Evolutionary conservation across 35 echinoderm and acorn worm species (phyloP).

Genomic region (Ophiothrix spiculata): DNA sequence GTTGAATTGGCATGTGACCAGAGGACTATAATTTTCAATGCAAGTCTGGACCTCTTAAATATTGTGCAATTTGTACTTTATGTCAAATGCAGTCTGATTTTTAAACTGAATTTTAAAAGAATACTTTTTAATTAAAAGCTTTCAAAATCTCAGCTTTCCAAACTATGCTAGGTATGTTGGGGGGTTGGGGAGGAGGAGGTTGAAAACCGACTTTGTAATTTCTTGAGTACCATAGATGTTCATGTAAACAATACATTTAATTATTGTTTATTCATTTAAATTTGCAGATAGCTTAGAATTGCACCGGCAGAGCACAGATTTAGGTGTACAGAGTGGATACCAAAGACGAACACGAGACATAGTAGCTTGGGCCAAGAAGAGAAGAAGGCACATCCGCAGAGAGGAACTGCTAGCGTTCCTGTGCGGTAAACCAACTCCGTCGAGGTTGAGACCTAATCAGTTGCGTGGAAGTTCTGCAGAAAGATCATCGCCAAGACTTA

Average conservation of each 20-base stretch:
- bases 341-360: slow-evolving; percentile 88
- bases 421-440: slow-evolving; percentile 78
- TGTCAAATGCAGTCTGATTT: no score
- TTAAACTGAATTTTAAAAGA: no score
- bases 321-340: slow-evolving; percentile 82
- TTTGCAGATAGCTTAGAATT: slow-evolving; percentile 90
- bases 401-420: slow-evolving; percentile 95
- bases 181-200: no score
- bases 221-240: not conserved
- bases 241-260: not conserved
- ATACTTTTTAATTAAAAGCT: no score
- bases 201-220: not conserved
- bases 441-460: slow-evolving; percentile 34
- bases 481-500: slow-evolving; percentile 66
- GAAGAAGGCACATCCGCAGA: slow-evolving; percentile 76
- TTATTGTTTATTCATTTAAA: not conserved
- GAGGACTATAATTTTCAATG: no score
- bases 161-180: no score
- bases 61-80: no score
- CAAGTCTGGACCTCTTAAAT: no score
- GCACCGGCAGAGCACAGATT: slow-evolving; percentile 77
- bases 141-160: no score
- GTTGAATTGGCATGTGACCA: no score
- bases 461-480: slow-evolving; percentile 59
- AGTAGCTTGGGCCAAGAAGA: slow-evolving; percentile 89